Base-by-base conservation (phyloP, 2,797 vertebrate species). In the Anguilla obscura region DNA sequence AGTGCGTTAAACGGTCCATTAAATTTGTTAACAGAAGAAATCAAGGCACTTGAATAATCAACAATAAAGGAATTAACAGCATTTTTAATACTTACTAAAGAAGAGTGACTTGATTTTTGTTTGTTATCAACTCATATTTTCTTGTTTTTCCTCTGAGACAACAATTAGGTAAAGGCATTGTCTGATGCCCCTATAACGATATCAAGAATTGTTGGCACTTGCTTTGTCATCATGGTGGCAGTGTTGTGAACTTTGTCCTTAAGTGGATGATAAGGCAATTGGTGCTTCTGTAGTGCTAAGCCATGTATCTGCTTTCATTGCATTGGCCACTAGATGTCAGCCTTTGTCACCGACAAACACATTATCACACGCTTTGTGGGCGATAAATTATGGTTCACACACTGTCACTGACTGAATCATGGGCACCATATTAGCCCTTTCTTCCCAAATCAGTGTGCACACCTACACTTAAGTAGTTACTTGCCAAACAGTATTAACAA, bases 241-340 rank as follows among this genome's bases (percentile, higher is more conserved):
- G 76, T 48, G 40, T 36, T 8, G 76, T 80, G 40, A 48, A 36
- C 76, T 2, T 27, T 12, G 14, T 74, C 27, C 30, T 74, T 48
- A 40, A 48, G 5, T 21, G 36, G 40, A 48, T 80, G 18, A 80
- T 24, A 48, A 7, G 24, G 36, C 24, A 18, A 80, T 74, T 74
- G 24, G 12, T 27, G 69, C 3, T 14, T 40, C 76, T 45, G 9
- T 76, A 40, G 33, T 8, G 36, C 16, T 4, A 80, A 80, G 7
- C 3, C 36, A 80, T 80, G 45, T 48, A 45, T 45, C 33, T 14
- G 33, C 30, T 76, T 80, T 80, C 40, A 80, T 45, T 40, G 18
- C 1, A 6, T 80, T 48, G 76, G 18, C 76, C 76, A 80, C 76
- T 80, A 80, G 76, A 80, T 80, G 76, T 40, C 76, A 80, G 4